Evolutionary conservation across 2,888 invertebrate species (phyloP), one percentile per base, ranked within the genome.

Genomic region (Masnerella sp.): DNA sequence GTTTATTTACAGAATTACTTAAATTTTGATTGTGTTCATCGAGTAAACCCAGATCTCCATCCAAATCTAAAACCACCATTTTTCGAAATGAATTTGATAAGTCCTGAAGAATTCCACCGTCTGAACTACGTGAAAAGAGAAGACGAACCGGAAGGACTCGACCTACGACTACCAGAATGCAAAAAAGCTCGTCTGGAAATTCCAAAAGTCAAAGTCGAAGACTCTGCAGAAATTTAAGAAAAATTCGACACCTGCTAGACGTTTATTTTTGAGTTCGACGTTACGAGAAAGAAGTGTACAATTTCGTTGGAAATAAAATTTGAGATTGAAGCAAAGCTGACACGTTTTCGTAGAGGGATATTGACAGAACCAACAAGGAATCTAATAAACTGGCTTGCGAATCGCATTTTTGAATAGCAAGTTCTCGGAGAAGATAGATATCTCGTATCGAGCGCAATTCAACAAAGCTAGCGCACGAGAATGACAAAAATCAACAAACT

Each of bases 401-500:
- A 25, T 54, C 11, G n/a, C 28, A 62, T 65, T 65, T 54, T 54
- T 38, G 65, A 58, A 58, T 67, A 18, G 38, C 40, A 7, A 28
- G 58, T 67, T 58, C 56, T 58, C 43, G 47, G 47, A 36, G 34
- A 65, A 56, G 47, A 56, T 49, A 62, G 64, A 54, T 54, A 52
- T 36, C n/a, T n/a, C n/a, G 38, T 22, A 58, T 58, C 25, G 49
- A 67, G 67, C 67, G 58, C 54, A 47, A 51, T 61, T 54, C 62
- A 70, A 59, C 51, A 71, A 65, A 71, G 59, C 52, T 22, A 17
- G 14, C 17, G 12, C 12, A 58, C 49, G 72, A 59, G 36, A 82
- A 82, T 82, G 77, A 82, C 78, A 82, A 82, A 82, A 82, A 82
- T 82, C 82, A 82, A 82, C 82, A 82, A 58, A 76, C 74, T 76